Conservation (phyloP, 2,113 vertebrate species). For the Crotalus viridis region DNA sequence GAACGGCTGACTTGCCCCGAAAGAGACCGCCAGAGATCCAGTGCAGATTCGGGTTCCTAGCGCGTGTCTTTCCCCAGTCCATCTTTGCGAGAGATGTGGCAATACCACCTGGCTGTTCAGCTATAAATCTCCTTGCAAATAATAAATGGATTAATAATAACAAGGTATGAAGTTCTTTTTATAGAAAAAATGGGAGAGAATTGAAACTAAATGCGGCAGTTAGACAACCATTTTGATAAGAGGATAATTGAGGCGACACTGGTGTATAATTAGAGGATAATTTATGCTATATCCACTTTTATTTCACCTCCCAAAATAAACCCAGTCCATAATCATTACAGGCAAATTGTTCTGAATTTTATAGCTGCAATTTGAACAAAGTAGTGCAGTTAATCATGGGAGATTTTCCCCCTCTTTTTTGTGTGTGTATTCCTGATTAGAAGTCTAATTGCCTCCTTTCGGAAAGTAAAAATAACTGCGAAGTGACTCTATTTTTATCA, state of each 20-base stretch:
- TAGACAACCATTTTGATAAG: slow-evolving; percentile 99
- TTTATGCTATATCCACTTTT: slow-evolving; percentile 99
- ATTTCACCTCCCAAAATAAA: slow-evolving; percentile 99
- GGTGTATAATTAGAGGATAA: slow-evolving; percentile 99
- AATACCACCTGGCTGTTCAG: slow-evolving; percentile 89
- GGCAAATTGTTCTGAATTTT: slow-evolving; percentile 99
- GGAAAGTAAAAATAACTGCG: slow-evolving; percentile 86
- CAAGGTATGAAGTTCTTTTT: slow-evolving; percentile 99
- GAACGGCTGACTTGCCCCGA: background rate
- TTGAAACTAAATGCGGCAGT: slow-evolving; percentile 99
- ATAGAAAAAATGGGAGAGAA: slow-evolving; percentile 95
- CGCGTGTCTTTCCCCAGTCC: slow-evolving; percentile 79
- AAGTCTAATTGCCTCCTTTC: slow-evolving; percentile 93
- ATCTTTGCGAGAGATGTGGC: slow-evolving; percentile 87
- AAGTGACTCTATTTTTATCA: slow-evolving; percentile 85
- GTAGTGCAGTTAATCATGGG: slow-evolving; percentile 97
- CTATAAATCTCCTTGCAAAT: slow-evolving; percentile 99
- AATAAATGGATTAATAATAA: slow-evolving; percentile 99
- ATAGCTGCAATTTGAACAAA: slow-evolving; percentile 98
- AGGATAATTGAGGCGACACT: slow-evolving; percentile 99
- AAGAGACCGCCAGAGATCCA: slow-evolving; percentile 42
- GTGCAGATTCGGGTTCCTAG: slow-evolving; percentile 63
- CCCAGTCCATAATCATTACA: slow-evolving; percentile 99
- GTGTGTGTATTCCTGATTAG: slow-evolving; percentile 95
- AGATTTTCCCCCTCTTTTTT: slow-evolving; percentile 66